phyloP scores from a whole-genome alignment of 2,888 invertebrate species.

The Eumerus sabulonum region DNA sequence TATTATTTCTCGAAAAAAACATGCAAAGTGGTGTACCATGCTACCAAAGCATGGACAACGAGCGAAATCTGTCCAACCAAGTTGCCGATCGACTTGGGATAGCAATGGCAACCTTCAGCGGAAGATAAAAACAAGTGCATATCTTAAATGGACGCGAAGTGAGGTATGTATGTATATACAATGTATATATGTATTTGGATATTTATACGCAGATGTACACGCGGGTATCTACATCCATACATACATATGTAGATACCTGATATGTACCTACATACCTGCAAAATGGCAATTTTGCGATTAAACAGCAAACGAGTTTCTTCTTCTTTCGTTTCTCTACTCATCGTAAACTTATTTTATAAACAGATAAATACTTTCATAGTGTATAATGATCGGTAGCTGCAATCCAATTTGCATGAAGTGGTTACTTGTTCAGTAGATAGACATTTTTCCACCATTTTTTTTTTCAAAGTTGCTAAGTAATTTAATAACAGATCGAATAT shows the following conservation, averaged over 20 bases:
- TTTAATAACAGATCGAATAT: slow-evolving; percentile 62
- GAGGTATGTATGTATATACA: slow-evolving; percentile 1
- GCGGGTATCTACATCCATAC: too few relatives aligned
- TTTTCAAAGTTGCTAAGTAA: slow-evolving; percentile 55
- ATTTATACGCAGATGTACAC: not conserved
- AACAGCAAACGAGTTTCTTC: slow-evolving; percentile 44
- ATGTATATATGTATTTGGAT: too few relatives aligned
- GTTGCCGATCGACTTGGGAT: slow-evolving; percentile 57
- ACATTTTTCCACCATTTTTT: slow-evolving; percentile 17
- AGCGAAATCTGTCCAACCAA: slow-evolving; percentile 60
- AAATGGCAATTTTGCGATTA: slow-evolving; percentile 50
- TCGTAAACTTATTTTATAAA: slow-evolving; percentile 54
- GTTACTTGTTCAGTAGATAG: slow-evolving; percentile 32
- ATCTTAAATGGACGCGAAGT: slow-evolving; percentile 58
- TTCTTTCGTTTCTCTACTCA: slow-evolving; percentile 19
- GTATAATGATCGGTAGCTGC: slow-evolving; percentile 66
- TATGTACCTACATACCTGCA: too few relatives aligned
- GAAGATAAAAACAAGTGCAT: slow-evolving; percentile 68
- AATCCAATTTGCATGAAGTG: slow-evolving; percentile 61
- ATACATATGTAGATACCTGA: too few relatives aligned
- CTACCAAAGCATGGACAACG: slow-evolving; percentile 42
- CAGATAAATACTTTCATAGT: slow-evolving; percentile 57
- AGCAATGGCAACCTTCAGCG: slow-evolving; percentile 64
- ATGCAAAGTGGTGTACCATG: slow-evolving; percentile 64
- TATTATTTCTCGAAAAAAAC: slow-evolving; percentile 61